Evolutionary conservation across 2,797 vertebrate species (phyloP).

Genomic region (Sciurus carolinensis): DNA sequence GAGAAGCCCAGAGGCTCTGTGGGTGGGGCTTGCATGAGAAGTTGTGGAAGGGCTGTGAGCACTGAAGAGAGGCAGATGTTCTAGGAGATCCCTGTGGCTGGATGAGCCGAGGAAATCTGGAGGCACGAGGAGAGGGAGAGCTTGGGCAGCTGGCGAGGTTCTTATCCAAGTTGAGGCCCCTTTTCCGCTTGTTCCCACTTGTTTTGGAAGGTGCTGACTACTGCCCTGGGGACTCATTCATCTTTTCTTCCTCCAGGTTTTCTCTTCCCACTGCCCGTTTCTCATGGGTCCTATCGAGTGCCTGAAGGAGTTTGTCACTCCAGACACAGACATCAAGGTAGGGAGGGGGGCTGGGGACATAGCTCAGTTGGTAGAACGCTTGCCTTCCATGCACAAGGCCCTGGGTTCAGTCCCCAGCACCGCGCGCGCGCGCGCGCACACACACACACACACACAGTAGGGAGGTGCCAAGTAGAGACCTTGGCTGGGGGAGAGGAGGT

Average conservation of each 20-base stretch:
- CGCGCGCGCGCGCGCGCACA: too few species aligned
- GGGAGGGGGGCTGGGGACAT: not conserved
- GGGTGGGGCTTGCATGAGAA: not conserved
- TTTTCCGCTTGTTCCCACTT: not conserved
- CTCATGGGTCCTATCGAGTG: slow-evolving; percentile 93
- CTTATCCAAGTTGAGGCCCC: not conserved
- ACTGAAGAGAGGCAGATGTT: not conserved
- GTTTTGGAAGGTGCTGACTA: not conserved
- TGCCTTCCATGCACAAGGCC: too few species aligned
- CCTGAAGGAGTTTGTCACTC: slow-evolving; percentile 90
- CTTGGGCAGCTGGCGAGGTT: not conserved
- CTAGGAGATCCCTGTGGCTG: not conserved
- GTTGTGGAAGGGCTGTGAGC: not conserved
- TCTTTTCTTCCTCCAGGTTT: slow-evolving; percentile 88
- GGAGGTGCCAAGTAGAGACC: not conserved
- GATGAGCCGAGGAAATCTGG: not conserved
- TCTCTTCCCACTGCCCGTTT: slow-evolving; percentile 94
- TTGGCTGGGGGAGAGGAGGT: not conserved
- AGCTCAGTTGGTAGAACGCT: too few species aligned
- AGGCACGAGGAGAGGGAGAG: not conserved
- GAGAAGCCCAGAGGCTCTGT: not conserved
- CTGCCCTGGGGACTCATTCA: not conserved
- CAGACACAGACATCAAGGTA: slow-evolving; percentile 95
- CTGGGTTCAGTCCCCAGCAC: too few species aligned
- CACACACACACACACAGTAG: slow-evolving; percentile 89